A percentile compares a stretch with the other conserved stretches of the same genome.
Evolutionary conservation across 2,797 vertebrate genomes (phyloP).

Genomic region (Merluccius polli): DNA sequence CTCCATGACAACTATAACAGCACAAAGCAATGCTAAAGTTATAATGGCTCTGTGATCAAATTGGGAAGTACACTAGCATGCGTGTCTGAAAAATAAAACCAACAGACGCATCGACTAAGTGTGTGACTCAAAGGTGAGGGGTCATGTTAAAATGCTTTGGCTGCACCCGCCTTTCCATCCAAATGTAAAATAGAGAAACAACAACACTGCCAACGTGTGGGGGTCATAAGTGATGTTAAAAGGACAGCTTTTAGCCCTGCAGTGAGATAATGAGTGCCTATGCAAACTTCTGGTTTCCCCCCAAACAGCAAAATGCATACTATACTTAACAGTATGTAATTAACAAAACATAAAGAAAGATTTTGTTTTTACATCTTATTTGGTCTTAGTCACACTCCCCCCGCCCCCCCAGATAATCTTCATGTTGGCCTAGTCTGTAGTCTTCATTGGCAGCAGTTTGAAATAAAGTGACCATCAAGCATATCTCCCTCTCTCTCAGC

Average conservation of each 20-base stretch:
- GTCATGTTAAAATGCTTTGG: not conserved
- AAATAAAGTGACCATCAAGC: conserved; percentile 2
- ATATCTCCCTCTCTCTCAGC: not conserved
- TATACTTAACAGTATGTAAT: not conserved
- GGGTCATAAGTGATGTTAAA: not conserved
- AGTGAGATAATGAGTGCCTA: not conserved
- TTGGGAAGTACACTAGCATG: not conserved
- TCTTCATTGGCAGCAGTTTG: not conserved
- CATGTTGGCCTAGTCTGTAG: not conserved
- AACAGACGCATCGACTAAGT: not conserved
- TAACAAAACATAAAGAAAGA: not conserved
- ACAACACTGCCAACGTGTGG: not conserved
- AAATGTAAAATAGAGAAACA: not conserved
- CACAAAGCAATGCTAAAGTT: not conserved
- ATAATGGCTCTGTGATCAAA: not conserved
- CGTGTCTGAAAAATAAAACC: not conserved
- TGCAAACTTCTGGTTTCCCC: not conserved
- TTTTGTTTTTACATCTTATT: not conserved
- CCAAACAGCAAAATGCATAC: not conserved
- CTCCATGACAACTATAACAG: not conserved
- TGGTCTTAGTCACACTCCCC: not conserved
- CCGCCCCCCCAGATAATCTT: not conserved
- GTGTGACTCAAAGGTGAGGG: not conserved
- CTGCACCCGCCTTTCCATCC: not conserved
- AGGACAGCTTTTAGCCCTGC: not conserved